Conservation (phyloP, 2,797 vertebrate species). For the Chiroxiphia lanceolata region DNA sequence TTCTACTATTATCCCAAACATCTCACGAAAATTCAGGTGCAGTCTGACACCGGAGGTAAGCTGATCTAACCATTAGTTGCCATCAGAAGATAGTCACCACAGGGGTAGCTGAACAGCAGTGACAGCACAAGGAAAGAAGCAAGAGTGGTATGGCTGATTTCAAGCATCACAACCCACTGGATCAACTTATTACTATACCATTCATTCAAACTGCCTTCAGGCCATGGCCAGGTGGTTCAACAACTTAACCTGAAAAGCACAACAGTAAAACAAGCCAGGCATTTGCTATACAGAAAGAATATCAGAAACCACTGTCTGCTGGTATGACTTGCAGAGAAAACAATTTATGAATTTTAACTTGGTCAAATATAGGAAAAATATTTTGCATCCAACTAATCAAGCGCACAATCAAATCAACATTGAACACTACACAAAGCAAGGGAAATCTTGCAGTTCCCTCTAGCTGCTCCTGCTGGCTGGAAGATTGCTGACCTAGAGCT, state of each 20-base stretch:
- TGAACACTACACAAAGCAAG: background rate
- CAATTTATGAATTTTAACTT: background rate
- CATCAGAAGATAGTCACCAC: background rate
- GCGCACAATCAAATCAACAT: background rate
- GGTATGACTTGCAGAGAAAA: background rate
- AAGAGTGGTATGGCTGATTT: background rate
- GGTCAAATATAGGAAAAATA: background rate
- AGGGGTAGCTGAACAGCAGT: background rate
- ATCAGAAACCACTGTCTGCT: background rate
- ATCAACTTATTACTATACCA: background rate
- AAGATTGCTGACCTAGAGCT: background rate
- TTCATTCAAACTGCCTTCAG: constrained; percentile 17
- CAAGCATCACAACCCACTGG: constrained; percentile 14
- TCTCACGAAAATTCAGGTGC: background rate
- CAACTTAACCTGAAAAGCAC: constrained; percentile 16
- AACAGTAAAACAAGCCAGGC: constrained; percentile 2
- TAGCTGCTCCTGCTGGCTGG: background rate
- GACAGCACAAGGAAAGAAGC: constrained; percentile 10
- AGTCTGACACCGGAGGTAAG: background rate
- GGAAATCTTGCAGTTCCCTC: background rate
- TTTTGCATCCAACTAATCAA: background rate
- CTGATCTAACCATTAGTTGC: background rate
- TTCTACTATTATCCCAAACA: background rate
- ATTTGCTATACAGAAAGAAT: background rate
- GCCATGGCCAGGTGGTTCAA: constrained; percentile 6